These are phyloP conservation scores for Rutpela maculata DNA, from an alignment of 2,888 invertebrate species.

Conservation along the genomic window DNA sequence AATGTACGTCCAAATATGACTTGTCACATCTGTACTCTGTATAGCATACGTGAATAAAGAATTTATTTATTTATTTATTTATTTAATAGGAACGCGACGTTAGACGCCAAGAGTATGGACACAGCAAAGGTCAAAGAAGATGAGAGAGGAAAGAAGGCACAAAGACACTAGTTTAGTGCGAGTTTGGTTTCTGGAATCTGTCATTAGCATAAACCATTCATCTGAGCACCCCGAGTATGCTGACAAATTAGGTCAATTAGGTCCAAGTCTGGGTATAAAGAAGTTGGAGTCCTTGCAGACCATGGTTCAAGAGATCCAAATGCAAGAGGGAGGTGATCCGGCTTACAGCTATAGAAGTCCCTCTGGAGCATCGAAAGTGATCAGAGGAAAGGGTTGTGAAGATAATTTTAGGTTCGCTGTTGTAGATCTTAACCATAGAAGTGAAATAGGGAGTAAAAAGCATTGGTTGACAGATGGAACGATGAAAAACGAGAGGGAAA, in stretches of 20 bases:
- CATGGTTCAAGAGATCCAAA: conserved; percentile 88
- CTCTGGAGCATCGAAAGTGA: conserved; percentile 77
- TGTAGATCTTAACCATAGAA: conserved; percentile 74
- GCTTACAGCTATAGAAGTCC: conserved; percentile 74
- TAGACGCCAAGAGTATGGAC: conserved; percentile 95
- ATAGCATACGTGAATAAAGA: no score
- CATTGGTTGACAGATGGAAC: conserved; percentile 89
- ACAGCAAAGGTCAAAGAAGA: conserved; percentile 93
- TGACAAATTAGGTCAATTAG: conserved; percentile 81
- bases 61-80: no score
- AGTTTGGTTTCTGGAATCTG: conserved; percentile 77
- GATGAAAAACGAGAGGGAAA: conserved; percentile 76
- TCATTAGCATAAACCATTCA: conserved; percentile 74
- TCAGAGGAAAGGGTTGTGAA: conserved; percentile 84
- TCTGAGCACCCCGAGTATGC: conserved; percentile 75
- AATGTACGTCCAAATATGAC: no score
- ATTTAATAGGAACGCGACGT: conserved; percentile 94
- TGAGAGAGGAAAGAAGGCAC: conserved; percentile 79
- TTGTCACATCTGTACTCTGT: no score
- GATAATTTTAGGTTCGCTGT: conserved; percentile 87
- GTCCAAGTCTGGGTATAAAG: conserved; percentile 89
- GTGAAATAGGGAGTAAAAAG: conserved; percentile 80
- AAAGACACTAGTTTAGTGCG: conserved; percentile 73
- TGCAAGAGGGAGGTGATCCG: conserved; percentile 80
- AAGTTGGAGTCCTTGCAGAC: conserved; percentile 93